Percentiles rank a stretch among this genome's conserved stretches.
These are phyloP conservation scores for Andrena chrysosceles DNA, from an alignment of 2,888 invertebrate species.

Conservation along the genomic window DNA sequence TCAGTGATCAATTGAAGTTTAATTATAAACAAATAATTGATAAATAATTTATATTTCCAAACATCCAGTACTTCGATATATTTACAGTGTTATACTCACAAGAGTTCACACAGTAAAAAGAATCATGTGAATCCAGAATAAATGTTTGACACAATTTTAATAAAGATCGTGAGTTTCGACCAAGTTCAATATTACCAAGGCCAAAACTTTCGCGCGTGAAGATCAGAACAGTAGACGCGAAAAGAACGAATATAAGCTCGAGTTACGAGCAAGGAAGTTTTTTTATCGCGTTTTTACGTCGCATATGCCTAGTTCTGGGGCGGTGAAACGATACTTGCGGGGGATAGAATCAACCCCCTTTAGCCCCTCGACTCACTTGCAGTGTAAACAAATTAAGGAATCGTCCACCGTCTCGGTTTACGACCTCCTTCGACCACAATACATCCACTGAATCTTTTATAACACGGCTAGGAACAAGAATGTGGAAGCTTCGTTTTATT, in stretches of 20 bases:
- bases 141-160: background rate
- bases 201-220: constrained; percentile 25
- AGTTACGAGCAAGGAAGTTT: constrained; percentile 80
- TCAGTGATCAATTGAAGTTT: too few relatives aligned
- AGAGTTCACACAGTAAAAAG: background rate
- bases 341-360: constrained; percentile 59
- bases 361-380: constrained; percentile 69
- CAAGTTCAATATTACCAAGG: constrained; percentile 6
- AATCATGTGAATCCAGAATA: background rate
- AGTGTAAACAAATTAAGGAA: constrained; percentile 84
- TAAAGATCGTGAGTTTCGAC: background rate
- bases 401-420: constrained; percentile 78
- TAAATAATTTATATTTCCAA: too few relatives aligned
- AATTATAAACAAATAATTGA: too few relatives aligned
- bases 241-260: constrained; percentile 72
- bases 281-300: constrained; percentile 83
- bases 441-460: constrained; percentile 78
- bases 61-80: too few relatives aligned
- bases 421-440: constrained; percentile 71
- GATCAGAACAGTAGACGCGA: constrained; percentile 55
- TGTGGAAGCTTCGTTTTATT: background rate
- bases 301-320: constrained; percentile 74
- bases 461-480: constrained; percentile 59
- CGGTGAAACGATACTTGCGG: constrained; percentile 48
- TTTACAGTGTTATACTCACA: too few relatives aligned